These are phyloP conservation scores for Drosophila atroscutellata DNA, from an alignment of 2,888 invertebrate genomes.

Conservation along the genomic window DNA sequence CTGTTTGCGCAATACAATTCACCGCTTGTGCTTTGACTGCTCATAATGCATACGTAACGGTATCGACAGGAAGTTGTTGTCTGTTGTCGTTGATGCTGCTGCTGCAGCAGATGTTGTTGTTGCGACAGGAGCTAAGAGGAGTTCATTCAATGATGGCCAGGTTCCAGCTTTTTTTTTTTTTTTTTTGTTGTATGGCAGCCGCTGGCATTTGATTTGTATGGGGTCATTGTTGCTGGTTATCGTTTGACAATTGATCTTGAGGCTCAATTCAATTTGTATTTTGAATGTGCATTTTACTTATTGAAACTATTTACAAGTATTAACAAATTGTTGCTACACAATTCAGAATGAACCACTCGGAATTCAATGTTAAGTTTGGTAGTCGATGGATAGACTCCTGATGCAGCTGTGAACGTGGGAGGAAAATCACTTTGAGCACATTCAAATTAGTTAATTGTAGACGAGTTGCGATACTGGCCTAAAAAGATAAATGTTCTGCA, in stretches of 20 bases:
- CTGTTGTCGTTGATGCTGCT: conserved; percentile 20
- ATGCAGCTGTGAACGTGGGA: neutral
- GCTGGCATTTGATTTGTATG: conserved; percentile 26
- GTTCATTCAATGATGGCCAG: conserved; percentile 63
- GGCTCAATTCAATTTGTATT: neutral
- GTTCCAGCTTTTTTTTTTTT: conserved; percentile 33
- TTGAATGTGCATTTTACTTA: neutral
- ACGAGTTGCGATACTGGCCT: neutral
- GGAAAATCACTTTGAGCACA: neutral
- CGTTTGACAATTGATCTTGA: neutral
- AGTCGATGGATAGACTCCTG: neutral
- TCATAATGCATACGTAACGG: conserved; percentile 72
- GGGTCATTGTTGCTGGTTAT: conserved; percentile 44
- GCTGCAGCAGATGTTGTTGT: conserved; percentile 26
- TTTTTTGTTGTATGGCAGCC: neutral
- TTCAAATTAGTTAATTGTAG: neutral
- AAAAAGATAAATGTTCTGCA: neutral
- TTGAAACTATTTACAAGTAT: neutral
- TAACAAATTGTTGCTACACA: neutral
- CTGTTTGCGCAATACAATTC: conserved; percentile 56
- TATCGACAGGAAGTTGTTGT: conserved; percentile 67
- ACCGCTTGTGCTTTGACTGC: conserved; percentile 53
- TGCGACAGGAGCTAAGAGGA: conserved; percentile 30
- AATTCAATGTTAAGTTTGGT: neutral
- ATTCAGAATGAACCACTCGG: neutral